These are phyloP conservation scores for Cabera pusaria DNA, from an alignment of 2,888 invertebrate species.

Conservation along the genomic window DNA sequence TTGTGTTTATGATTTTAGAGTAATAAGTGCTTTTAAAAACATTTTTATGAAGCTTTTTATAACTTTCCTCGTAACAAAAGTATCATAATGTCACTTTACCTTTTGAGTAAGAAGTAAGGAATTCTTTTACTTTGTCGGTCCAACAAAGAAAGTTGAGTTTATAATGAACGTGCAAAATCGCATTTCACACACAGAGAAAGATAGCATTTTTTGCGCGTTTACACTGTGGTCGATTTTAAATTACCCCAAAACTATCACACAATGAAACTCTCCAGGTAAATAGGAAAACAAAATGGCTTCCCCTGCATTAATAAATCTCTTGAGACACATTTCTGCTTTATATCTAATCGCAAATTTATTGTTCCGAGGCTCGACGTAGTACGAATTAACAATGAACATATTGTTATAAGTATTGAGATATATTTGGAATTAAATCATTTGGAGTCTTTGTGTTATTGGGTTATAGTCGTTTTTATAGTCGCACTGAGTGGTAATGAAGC, in stretches of 20 bases:
- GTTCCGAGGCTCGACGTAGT: conserved; percentile 67
- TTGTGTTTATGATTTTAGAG: conserved; percentile 8
- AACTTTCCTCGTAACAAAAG: conserved; percentile 32
- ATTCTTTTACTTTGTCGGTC: conserved; percentile 54
- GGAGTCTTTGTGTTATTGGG: conserved; percentile 57
- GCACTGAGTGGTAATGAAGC: conserved; percentile 74
- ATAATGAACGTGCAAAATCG: conserved; percentile 64
- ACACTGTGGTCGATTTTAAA: conserved; percentile 76
- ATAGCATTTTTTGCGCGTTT: conserved; percentile 49
- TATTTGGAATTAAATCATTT: conserved; percentile 57
- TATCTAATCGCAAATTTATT: conserved; percentile 81
- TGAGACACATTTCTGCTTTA: conserved; percentile 66
- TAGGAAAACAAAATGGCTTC: conserved; percentile 62
- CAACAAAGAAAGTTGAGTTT: conserved; percentile 59
- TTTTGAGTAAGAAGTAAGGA: conserved; percentile 30
- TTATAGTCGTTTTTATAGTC: conserved; percentile 61
- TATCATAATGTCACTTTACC: conserved; percentile 15
- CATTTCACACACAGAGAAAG: conserved; percentile 67
- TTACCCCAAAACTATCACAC: conserved; percentile 55
- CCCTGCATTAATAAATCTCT: conserved; percentile 65
- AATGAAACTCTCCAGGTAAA: conserved; percentile 72
- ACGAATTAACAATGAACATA: conserved; percentile 76
- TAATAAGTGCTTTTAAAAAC: conserved; percentile 7
- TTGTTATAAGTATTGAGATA: conserved; percentile 69
- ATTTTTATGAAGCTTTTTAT: conserved; percentile 17